A percentile compares a stretch with the other conserved stretches of the same genome.
Conservation (phyloP, 23 tunicate genomes). For the Halocynthia roretzi region DNA sequence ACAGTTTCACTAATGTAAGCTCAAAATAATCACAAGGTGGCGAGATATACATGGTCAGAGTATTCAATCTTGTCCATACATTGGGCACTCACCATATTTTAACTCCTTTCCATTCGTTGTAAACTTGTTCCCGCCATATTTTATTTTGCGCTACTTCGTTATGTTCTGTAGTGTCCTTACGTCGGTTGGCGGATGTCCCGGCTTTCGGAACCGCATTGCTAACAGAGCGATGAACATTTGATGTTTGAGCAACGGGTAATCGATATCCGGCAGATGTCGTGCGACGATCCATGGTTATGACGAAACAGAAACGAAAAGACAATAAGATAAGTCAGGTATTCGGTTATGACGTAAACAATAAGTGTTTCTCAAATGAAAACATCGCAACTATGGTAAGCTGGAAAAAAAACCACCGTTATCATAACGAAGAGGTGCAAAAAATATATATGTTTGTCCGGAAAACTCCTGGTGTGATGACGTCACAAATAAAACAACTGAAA, state of each 20-base stretch:
- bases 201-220: constrained; percentile 35
- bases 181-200: neutral
- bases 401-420: too few species aligned
- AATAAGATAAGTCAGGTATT: too few species aligned
- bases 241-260: constrained; percentile 58
- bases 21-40: neutral
- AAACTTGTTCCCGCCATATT: constrained; percentile 73
- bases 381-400: too few species aligned
- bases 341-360: too few species aligned
- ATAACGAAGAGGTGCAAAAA: too few species aligned
- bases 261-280: constrained; percentile 92
- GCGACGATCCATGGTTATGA: constrained; percentile 39
- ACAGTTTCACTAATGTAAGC: neutral
- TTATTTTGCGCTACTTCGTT: constrained; percentile 67
- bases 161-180: constrained; percentile 32
- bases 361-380: too few species aligned
- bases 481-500: too few species aligned
- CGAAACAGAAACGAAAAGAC: too few species aligned
- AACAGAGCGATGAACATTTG: constrained; percentile 47
- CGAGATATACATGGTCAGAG: too few species aligned
- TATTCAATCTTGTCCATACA: neutral
- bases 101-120: constrained; percentile 83
- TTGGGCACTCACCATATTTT: constrained; percentile 42
- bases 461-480: too few species aligned
- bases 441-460: too few species aligned